Percentiles rank a stretch among this genome's conserved stretches.
Conservation (phyloP, 2,888 invertebrate species). For the Chrysina gloriosa region DNA sequence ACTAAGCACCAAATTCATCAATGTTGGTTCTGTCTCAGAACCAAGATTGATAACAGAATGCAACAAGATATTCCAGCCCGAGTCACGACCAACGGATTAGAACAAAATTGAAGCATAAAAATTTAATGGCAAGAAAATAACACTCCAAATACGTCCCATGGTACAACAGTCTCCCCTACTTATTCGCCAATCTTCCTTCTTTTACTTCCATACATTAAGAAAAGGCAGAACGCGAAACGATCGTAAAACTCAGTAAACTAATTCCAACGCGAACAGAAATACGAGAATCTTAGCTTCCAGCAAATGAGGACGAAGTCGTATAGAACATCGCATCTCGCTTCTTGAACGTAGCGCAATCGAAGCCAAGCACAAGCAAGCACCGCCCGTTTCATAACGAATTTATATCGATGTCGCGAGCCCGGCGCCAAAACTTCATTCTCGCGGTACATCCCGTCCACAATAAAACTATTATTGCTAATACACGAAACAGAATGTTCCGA, state of each 20-base stretch:
- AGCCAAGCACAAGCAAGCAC: background rate
- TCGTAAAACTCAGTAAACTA: slow-evolving; percentile 28
- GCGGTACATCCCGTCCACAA: slow-evolving; percentile 19
- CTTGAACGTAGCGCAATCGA: background rate
- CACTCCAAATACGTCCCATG: too few species aligned
- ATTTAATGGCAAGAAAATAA: too few species aligned
- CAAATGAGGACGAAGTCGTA: background rate
- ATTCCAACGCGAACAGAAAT: slow-evolving; percentile 18
- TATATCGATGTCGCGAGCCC: slow-evolving; percentile 3
- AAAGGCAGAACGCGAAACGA: slow-evolving; percentile 5
- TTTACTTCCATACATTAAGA: slow-evolving; percentile 1
- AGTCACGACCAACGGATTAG: too few species aligned
- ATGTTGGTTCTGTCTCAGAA: too few species aligned
- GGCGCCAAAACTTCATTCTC: slow-evolving; percentile 19
- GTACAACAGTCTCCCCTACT: too few species aligned
- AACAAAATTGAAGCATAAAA: too few species aligned
- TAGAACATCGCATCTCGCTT: background rate
- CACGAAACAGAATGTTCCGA: slow-evolving; percentile 15
- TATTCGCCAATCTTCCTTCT: slow-evolving; percentile 3
- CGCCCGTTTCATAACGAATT: slow-evolving; percentile 6
- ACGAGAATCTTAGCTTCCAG: slow-evolving; percentile 2
- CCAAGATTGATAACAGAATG: too few species aligned
- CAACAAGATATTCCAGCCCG: too few species aligned
- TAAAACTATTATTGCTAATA: slow-evolving; percentile 39
- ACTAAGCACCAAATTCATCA: too few species aligned